A percentile compares a stretch with the other conserved stretches of the same genome.
Conservation (phyloP, 2,113 vertebrate species). For the Daboia siamensis region DNA sequence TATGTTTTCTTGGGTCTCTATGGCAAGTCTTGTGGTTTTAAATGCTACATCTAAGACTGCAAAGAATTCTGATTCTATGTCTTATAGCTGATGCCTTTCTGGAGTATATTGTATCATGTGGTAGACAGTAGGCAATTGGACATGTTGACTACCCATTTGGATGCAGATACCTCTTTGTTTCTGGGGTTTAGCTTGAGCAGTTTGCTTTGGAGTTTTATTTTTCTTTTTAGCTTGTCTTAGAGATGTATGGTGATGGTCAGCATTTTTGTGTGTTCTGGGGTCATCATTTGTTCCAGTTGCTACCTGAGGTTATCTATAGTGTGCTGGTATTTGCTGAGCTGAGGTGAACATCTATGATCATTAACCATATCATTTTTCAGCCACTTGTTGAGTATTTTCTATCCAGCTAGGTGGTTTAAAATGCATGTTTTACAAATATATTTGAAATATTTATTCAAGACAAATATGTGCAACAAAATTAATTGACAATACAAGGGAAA, state of each 20-base stretch:
- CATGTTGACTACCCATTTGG: background rate
- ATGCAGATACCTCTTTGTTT: background rate
- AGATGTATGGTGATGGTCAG: background rate
- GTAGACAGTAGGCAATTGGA: background rate
- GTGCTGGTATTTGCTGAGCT: background rate
- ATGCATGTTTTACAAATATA: background rate
- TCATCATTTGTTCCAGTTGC: background rate
- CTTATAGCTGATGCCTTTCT: background rate
- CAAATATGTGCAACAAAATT: constrained; percentile 6
- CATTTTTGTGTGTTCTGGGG: background rate
- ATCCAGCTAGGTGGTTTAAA: background rate
- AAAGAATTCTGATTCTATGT: background rate
- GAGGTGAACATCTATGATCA: background rate
- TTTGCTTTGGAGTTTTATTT: background rate
- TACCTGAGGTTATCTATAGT: background rate
- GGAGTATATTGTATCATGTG: background rate
- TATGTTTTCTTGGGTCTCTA: background rate
- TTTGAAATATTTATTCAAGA: constrained; percentile 4
- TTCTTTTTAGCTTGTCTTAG: background rate
- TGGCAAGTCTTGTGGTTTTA: background rate
- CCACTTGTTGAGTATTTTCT: background rate
- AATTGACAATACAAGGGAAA: background rate
- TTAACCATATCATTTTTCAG: background rate
- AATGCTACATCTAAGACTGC: background rate
- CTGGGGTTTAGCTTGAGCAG: background rate